These are phyloP conservation scores for Drosophila niveifrons DNA, from an alignment of 2,888 invertebrate species.

Conservation along the genomic window DNA sequence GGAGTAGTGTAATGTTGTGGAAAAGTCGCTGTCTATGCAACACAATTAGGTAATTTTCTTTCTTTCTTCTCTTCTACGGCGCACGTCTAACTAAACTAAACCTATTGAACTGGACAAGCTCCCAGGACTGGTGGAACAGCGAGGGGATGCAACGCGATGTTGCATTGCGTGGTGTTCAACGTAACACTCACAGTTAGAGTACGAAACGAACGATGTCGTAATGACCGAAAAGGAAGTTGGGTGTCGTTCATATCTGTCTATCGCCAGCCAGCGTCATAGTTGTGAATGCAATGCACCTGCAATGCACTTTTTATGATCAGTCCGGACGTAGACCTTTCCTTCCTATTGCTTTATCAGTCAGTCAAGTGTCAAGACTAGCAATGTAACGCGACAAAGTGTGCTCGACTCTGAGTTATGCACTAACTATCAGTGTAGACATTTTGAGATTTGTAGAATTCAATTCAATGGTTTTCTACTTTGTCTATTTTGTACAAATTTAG, in stretches of 20 bases:
- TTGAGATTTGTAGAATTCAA: too few species aligned
- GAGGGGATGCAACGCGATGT: conserved; percentile 1
- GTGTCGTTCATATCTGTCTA: conserved; percentile 11
- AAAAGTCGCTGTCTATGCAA: conserved; percentile 68
- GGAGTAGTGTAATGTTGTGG: conserved; percentile 73
- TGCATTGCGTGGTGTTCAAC: conserved; percentile 69
- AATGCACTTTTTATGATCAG: conserved; percentile 9
- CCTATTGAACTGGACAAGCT: conserved; percentile 54
- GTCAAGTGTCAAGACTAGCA: too few species aligned
- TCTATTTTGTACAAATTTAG: too few species aligned
- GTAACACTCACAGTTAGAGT: conserved; percentile 53
- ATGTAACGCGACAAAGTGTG: background rate
- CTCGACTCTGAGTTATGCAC: background rate
- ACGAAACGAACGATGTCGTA: conserved; percentile 24
- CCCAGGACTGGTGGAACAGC: background rate
- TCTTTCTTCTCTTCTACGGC: conserved; percentile 63
- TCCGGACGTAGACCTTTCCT: conserved; percentile 2
- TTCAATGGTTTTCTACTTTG: too few species aligned
- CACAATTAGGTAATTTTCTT: conserved; percentile 82
- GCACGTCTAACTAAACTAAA: conserved; percentile 20
- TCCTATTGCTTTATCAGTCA: conserved; percentile 12
- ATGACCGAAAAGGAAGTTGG: conserved; percentile 34
- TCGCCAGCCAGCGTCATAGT: background rate
- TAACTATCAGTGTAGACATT: too few species aligned
- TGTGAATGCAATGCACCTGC: conserved; percentile 6